Evolutionary conservation across 2,797 vertebrate genomes (phyloP).

Genomic region (Chrysocyon brachyurus): DNA sequence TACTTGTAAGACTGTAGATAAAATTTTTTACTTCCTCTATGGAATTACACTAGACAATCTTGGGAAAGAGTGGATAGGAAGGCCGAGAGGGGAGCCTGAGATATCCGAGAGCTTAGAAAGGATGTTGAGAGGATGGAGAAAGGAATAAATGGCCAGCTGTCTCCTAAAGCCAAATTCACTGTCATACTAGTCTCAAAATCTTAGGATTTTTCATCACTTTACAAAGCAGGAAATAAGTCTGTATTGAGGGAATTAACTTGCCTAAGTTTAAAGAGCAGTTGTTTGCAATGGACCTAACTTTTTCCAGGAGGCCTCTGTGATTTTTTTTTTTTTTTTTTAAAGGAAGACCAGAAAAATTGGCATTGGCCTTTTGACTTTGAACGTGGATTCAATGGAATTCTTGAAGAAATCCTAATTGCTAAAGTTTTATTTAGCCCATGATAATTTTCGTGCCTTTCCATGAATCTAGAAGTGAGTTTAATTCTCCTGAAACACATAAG

Average conservation of each 20-base stretch:
- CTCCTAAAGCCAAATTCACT: background rate
- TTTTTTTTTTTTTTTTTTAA: background rate
- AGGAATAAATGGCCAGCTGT: fast-evolving
- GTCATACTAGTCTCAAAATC: background rate
- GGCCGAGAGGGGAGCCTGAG: background rate
- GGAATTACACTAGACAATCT: background rate
- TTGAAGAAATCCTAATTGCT: background rate
- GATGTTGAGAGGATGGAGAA: background rate
- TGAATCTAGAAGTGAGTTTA: background rate
- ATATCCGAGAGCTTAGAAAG: background rate
- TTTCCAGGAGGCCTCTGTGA: background rate
- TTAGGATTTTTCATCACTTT: background rate
- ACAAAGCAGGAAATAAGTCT: background rate
- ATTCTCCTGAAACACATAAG: background rate
- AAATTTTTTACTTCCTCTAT: background rate
- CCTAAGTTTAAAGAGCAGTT: background rate
- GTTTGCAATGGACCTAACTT: background rate
- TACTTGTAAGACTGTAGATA: background rate
- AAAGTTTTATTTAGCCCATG: background rate
- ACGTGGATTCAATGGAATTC: background rate
- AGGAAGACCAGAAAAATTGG: background rate
- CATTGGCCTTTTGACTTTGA: background rate
- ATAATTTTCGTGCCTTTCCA: background rate
- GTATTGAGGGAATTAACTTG: background rate
- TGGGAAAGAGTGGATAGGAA: background rate